A percentile compares a stretch with the other conserved stretches of the same genome.
phyloP scores from a whole-genome alignment of 2,888 invertebrate species.

The Steinernema hermaphroditum region DNA sequence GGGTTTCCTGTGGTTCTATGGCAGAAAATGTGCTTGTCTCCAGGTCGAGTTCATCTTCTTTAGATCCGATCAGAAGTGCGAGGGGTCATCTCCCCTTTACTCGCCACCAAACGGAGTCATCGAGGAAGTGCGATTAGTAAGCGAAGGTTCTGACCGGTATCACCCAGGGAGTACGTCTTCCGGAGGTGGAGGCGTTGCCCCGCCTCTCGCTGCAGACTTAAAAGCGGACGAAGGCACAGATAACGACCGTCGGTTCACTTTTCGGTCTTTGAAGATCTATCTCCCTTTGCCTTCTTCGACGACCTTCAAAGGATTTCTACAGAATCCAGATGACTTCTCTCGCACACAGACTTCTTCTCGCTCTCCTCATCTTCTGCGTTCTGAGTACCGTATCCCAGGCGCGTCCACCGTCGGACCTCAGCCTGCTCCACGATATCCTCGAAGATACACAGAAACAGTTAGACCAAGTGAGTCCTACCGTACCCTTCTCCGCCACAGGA shows the following conservation, averaged over 20 bases:
- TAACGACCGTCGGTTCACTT: background rate
- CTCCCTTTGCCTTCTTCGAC: no score
- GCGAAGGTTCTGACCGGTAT: no score
- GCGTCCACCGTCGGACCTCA: background rate
- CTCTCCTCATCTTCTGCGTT: background rate
- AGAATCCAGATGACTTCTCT: background rate
- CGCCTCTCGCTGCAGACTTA: background rate
- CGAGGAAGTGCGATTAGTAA: no score
- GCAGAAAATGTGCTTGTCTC: no score
- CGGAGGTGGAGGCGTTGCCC: constrained; percentile 13
- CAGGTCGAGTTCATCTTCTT: no score
- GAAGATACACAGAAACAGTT: background rate
- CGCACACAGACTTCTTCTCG: background rate
- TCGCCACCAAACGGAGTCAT: no score
- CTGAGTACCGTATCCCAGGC: background rate
- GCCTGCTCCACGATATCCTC: background rate
- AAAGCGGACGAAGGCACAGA: background rate
- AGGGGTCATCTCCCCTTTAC: no score
- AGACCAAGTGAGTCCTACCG: background rate
- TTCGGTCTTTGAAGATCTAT: no score
- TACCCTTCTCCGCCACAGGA: background rate
- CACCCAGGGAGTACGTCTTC: background rate
- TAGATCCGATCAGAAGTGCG: no score
- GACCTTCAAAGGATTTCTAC: background rate
- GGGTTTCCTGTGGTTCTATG: no score